Percentiles rank a stretch among this genome's conserved stretches.
Evolutionary conservation across 2,113 vertebrate species (phyloP).

Genomic region (Callionymus lyra): DNA sequence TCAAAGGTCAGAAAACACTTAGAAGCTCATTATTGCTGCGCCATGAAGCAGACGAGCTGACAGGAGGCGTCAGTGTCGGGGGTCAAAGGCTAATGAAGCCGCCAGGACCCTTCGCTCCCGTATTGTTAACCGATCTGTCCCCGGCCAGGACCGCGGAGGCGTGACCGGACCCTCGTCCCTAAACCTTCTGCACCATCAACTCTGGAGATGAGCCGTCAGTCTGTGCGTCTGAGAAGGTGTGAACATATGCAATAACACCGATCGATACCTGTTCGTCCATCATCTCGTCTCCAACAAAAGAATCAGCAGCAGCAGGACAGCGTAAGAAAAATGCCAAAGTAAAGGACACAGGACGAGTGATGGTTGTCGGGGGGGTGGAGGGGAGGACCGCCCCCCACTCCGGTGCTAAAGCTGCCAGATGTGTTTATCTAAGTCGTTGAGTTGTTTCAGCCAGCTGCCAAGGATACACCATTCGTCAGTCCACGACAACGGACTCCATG

Average conservation of each 20-base stretch:
- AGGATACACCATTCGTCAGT: conserved; percentile 29
- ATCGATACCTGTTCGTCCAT: conserved; percentile 60
- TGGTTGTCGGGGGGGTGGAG: conserved; percentile 40
- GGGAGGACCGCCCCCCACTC: conserved; percentile 30
- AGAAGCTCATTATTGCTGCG: conserved; percentile 54
- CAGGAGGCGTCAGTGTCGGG: conserved; percentile 56
- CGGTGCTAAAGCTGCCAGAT: conserved; percentile 45
- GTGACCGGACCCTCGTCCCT: conserved; percentile 42
- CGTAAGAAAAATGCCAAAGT: conserved; percentile 56
- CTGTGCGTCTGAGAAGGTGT: conserved; percentile 27
- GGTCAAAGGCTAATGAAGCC: conserved; percentile 79
- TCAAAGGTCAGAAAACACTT: conserved; percentile 28
- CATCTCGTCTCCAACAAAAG: conserved; percentile 53
- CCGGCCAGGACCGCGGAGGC: conserved; percentile 42
- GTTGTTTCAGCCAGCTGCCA: conserved; percentile 44
- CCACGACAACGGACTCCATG: not conserved
- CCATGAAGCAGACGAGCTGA: conserved; percentile 44
- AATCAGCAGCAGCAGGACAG: conserved; percentile 56
- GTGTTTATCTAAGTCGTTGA: conserved; percentile 45
- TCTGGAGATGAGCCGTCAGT: conserved; percentile 62
- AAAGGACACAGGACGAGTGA: conserved; percentile 52
- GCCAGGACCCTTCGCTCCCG: conserved; percentile 61
- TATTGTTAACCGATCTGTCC: conserved; percentile 76
- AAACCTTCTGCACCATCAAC: conserved; percentile 61
- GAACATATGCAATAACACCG: conserved; percentile 62